phyloP scores from a whole-genome alignment of 2,888 invertebrate genomes.

The Ectemnius lituratus region DNA sequence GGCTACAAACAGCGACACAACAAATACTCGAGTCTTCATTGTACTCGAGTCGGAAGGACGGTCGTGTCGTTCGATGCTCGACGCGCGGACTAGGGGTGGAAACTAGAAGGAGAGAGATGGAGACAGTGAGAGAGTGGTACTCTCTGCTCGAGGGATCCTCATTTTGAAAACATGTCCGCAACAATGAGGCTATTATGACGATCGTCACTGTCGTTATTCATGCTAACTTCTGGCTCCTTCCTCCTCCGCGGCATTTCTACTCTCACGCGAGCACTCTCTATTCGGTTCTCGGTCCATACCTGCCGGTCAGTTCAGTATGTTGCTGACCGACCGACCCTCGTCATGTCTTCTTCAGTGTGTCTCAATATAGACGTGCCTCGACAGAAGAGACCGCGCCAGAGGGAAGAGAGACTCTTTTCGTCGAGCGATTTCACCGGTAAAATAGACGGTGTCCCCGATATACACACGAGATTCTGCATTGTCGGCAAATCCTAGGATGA shows the following conservation, averaged over 20 bases:
- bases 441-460: conserved; percentile 54
- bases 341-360: conserved; percentile 71
- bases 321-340: conserved; percentile 70
- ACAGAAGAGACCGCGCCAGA: conserved; percentile 23
- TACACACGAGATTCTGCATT: conserved; percentile 30
- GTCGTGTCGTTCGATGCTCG: conserved; percentile 34
- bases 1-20: conserved; percentile 72
- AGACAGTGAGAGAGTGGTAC: conserved; percentile 13
- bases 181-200: conserved; percentile 76
- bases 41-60: conserved; percentile 47
- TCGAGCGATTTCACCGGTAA: conserved; percentile 68
- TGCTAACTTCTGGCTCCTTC: conserved; percentile 37
- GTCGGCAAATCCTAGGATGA: conserved; percentile 16
- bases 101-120: neutral
- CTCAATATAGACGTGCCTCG: conserved; percentile 65
- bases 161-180: conserved; percentile 77
- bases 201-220: conserved; percentile 66
- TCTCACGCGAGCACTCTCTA: conserved; percentile 27
- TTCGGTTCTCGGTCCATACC: conserved; percentile 57
- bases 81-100: conserved; percentile 11
- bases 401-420: conserved; percentile 51
- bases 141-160: conserved; percentile 56
- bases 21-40: conserved; percentile 72
- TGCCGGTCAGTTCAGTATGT: conserved; percentile 68
- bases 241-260: conserved; percentile 4